Evolutionary conservation across 2,888 invertebrate species (phyloP).

Genomic region (Cinara cedri): DNA sequence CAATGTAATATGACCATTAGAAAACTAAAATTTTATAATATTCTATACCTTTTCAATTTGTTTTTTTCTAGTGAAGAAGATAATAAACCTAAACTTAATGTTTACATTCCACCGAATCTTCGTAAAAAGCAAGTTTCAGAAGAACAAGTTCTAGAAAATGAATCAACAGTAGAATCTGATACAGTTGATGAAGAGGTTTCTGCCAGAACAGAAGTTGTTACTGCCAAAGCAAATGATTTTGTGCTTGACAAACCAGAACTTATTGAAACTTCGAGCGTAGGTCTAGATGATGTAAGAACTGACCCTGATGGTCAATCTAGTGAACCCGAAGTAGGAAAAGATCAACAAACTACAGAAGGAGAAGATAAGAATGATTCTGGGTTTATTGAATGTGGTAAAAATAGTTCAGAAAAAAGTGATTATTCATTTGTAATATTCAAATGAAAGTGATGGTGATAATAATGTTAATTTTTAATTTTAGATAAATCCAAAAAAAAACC

Average conservation of each 20-base stretch:
- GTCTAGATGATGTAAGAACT: conserved; percentile 40
- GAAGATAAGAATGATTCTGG: conserved; percentile 41
- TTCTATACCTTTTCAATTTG: neutral
- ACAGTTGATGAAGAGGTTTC: neutral
- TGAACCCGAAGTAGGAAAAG: conserved; percentile 35
- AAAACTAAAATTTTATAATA: neutral
- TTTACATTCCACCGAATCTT: conserved; percentile 51
- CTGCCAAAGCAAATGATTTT: conserved; percentile 7
- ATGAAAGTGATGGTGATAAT: neutral
- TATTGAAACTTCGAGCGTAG: conserved; percentile 24
- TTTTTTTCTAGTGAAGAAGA: conserved; percentile 21
- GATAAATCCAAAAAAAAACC: conserved; percentile 49
- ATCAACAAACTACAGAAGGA: neutral
- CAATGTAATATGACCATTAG: conserved; percentile 9
- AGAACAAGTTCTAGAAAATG: neutral
- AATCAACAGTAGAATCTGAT: too few species aligned
- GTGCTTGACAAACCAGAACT: conserved; percentile 46
- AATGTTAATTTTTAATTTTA: neutral
- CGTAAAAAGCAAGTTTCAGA: conserved; percentile 14
- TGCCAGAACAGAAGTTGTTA: neutral
- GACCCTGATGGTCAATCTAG: conserved; percentile 49
- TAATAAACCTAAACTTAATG: conserved; percentile 31
- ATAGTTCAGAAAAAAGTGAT: conserved; percentile 26
- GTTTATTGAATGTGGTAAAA: conserved; percentile 46
- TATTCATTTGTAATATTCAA: neutral